A percentile compares a stretch with the other conserved stretches of the same genome.
phyloP scores from a whole-genome alignment of 2,888 invertebrate species.

The Psylliodes chrysocephalus region DNA sequence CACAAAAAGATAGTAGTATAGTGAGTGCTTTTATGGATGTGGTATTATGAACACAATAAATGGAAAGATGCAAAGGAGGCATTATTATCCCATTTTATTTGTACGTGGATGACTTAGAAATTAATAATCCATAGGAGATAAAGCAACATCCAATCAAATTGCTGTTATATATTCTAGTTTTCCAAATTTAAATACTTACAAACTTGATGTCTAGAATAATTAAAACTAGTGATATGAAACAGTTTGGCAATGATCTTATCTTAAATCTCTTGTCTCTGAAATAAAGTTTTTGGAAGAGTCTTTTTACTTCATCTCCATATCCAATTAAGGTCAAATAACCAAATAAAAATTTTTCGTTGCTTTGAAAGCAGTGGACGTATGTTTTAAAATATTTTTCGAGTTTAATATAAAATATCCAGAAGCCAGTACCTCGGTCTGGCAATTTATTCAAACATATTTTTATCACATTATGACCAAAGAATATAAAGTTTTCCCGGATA shows the following conservation, averaged over 20 bases:
- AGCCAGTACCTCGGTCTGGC: no score
- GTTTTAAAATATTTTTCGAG: no score
- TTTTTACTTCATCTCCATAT: background rate
- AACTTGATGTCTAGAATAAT: background rate
- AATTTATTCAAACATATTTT: no score
- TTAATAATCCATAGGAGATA: background rate
- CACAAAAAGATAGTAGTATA: background rate
- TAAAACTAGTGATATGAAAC: background rate
- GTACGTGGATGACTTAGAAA: background rate
- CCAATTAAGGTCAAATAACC: background rate
- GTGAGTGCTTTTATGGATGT: background rate
- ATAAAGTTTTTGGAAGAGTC: background rate
- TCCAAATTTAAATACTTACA: background rate
- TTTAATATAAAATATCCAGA: no score
- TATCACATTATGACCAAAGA: no score
- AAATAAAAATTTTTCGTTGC: no score
- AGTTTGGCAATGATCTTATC: background rate
- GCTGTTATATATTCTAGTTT: background rate
- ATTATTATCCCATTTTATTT: background rate
- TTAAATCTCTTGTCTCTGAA: background rate
- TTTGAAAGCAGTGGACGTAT: no score
- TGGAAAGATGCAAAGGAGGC: background rate
- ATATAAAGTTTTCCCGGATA: no score
- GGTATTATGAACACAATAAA: background rate
- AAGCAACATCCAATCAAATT: background rate